Evolutionary conservation across 2,797 vertebrate species (phyloP).

Genomic region (Oryzias dopingdopingensis): DNA sequence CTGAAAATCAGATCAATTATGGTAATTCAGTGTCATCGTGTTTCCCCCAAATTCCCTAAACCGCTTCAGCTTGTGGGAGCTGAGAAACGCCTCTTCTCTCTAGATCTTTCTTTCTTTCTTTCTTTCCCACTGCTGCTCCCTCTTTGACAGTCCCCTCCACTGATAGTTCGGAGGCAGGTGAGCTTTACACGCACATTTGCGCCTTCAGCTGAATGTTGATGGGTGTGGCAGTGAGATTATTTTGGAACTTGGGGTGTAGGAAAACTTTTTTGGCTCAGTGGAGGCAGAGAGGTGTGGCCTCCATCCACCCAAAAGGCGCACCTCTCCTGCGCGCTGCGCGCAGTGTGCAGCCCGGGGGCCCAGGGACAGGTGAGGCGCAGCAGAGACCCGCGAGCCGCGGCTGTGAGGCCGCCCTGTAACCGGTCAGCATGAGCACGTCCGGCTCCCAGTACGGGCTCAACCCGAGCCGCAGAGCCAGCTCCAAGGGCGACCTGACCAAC

Average conservation of each 20-base stretch:
- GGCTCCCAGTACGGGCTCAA: constrained; percentile 63
- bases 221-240: constrained; percentile 25
- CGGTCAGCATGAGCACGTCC: constrained; percentile 50
- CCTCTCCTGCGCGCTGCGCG: not conserved
- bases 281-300: constrained; percentile 59
- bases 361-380: constrained; percentile 18
- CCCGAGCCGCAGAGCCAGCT: constrained; percentile 27
- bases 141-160: not conserved
- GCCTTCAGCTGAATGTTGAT: constrained; percentile 24
- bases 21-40: no score
- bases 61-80: no score
- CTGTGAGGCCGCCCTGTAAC: not conserved
- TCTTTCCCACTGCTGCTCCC: no score
- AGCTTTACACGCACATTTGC: not conserved
- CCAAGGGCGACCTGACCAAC: constrained; percentile 52
- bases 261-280: constrained; percentile 12
- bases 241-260: no score
- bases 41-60: no score
- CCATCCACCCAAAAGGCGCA: constrained; percentile 29
- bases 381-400: not conserved
- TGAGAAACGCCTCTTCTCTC: no score
- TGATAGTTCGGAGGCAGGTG: not conserved
- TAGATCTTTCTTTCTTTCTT: no score
- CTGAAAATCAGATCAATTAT: no score
- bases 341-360: constrained; percentile 33